phyloP scores from a whole-genome alignment of 2,797 vertebrate species.

The Bradypodion ventrale region DNA sequence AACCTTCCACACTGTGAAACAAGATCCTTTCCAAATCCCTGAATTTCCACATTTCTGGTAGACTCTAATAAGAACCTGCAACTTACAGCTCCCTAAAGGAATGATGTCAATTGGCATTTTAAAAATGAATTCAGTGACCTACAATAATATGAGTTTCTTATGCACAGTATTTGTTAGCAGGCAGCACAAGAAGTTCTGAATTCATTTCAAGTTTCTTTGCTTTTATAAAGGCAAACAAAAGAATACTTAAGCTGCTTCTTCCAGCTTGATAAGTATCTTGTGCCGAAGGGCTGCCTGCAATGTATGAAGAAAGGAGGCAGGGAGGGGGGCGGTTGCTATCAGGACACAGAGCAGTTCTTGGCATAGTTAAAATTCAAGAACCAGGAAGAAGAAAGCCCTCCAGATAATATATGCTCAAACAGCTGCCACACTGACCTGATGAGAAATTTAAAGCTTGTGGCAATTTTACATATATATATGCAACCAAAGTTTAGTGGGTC shows the following conservation, averaged over 20 bases:
- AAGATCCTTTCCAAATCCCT: conserved; percentile 71
- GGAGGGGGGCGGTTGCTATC: conserved; percentile 19
- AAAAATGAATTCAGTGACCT: conserved; percentile 97
- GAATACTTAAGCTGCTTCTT: conserved; percentile 51
- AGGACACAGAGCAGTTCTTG: conserved; percentile 16
- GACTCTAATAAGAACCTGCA: conserved; percentile 80
- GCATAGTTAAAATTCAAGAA: conserved; percentile 40
- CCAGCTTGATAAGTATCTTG: conserved; percentile 46
- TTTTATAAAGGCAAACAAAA: conserved; percentile 62
- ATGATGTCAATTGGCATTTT: conserved; percentile 87
- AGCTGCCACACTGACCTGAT: conserved; percentile 17
- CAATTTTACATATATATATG: conserved; percentile 34
- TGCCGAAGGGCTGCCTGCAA: conserved; percentile 37
- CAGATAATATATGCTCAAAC: conserved; percentile 13
- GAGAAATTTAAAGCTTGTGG: conserved; percentile 21
- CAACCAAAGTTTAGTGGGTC: conserved; percentile 18
- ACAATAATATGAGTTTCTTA: conserved; percentile 88
- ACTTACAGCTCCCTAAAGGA: conserved; percentile 81
- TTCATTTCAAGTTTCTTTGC: conserved; percentile 55
- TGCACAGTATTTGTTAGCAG: conserved; percentile 79
- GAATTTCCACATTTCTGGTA: conserved; percentile 79
- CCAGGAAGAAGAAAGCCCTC: not conserved
- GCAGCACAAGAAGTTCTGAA: conserved; percentile 67
- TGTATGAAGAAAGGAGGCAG: conserved; percentile 18
- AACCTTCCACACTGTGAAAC: conserved; percentile 54